Evolutionary conservation across 2,888 invertebrate species (phyloP), one percentile per base, ranked within the genome.

Genomic region (Entomobrya proxima): DNA sequence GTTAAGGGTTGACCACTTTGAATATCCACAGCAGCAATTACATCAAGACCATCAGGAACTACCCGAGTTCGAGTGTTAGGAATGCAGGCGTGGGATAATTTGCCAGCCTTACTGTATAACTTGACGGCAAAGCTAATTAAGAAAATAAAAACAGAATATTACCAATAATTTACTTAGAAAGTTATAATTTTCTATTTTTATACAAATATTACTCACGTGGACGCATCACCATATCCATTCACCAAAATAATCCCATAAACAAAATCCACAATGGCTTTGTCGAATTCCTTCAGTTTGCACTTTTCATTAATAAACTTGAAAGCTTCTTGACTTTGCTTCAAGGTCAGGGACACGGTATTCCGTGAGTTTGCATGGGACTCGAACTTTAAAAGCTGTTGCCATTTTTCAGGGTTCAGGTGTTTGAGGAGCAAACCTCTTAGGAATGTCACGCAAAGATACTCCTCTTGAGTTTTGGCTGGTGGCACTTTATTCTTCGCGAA

Each of bases 401-500:
- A 94, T 89, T 93, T 93, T 37, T 92, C 92, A 0, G 94, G 93
- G 89, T 94, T 93, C 0, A 92, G 91, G 69, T 92, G 91, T 89
- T 93, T 94, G 90, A 95, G 92, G 50, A 95, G 92, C 86, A 95
- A 91, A 32, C 94, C 94, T 89, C 96, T 93, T 2, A 95, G 91
- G 1, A 95, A 94, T 47, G 94, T 92, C 69, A 95, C 94, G 32
- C 94, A 93, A 91, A 95, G 94, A 88, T 95, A 95, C 0, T 94
- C 94, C 0, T 94, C 93, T 52, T 86, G 86, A 11, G 82, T 86
- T 6, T 21, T 40, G 24, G 86, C 86, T 15, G 86, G 82, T 11
- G 58, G 58, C 7, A 86, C 86, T 4, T 52, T 58, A 4, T 58
- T 72, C 13, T 37, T 37, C 3, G 86, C 18, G 1, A 86, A 30